phyloP scores from a whole-genome alignment of 2,888 invertebrate genomes.

The Spodoptera exigua region DNA sequence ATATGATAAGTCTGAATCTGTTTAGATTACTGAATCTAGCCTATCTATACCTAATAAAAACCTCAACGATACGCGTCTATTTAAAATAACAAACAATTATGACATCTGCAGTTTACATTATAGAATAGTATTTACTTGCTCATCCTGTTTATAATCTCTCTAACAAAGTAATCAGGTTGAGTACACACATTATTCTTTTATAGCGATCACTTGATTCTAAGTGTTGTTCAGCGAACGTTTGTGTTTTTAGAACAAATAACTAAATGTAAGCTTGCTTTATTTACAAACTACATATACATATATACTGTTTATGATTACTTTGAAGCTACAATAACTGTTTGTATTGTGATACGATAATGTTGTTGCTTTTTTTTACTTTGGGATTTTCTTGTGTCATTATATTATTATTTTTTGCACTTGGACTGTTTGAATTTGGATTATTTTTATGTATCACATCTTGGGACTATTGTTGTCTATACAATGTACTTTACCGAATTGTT shows the following conservation, averaged over 20 bases:
- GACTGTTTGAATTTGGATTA: neutral
- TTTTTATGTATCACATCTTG: no score
- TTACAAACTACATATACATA: conserved; percentile 16
- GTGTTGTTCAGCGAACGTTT: conserved; percentile 17
- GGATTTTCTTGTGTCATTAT: conserved; percentile 1
- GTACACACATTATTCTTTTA: conserved; percentile 50
- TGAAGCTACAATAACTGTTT: conserved; percentile 15
- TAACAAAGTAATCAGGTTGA: conserved; percentile 52
- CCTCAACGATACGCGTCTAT: conserved; percentile 5
- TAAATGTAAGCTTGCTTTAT: conserved; percentile 13
- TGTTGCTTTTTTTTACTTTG: conserved; percentile 6
- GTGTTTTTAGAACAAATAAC: conserved; percentile 18
- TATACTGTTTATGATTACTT: conserved; percentile 21
- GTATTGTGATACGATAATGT: conserved; percentile 12
- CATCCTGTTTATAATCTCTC: conserved; percentile 45
- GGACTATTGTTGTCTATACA: no score
- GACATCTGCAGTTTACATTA: conserved; percentile 37
- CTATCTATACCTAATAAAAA: no score
- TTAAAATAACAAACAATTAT: conserved; percentile 40
- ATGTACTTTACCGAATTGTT: no score
- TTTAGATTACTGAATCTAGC: no score
- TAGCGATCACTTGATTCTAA: conserved; percentile 26
- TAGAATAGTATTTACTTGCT: conserved; percentile 50
- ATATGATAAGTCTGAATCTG: no score
- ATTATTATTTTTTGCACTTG: neutral